Conservation (phyloP, 2,888 invertebrate species). For the Meiosimyza platycephala region DNA sequence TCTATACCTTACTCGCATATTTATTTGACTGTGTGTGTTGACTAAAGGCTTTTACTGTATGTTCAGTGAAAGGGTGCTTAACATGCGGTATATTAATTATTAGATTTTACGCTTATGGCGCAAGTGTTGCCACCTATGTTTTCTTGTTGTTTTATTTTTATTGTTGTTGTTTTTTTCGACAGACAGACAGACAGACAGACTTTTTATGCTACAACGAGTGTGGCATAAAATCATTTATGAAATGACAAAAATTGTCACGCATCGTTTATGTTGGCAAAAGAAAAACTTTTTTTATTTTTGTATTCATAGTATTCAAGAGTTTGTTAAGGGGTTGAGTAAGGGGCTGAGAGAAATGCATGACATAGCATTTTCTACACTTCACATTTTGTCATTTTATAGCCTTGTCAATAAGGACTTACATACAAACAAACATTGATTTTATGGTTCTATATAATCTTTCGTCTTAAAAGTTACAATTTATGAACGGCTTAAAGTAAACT, state of each 20-base stretch:
- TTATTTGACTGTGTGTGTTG: not conserved
- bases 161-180: not conserved
- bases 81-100: constrained; percentile 52
- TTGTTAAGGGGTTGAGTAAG: not conserved
- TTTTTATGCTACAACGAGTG: not conserved
- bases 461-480: no score
- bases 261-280: not conserved
- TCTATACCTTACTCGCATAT: not conserved
- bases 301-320: not conserved
- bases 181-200: no score
- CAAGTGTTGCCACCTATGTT: constrained; percentile 19
- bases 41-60: not conserved
- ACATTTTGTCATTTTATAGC: not conserved
- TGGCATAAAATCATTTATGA: constrained; percentile 32
- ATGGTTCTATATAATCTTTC: constrained; percentile 4
- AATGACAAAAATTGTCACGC: constrained; percentile 15
- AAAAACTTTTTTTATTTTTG: not conserved
- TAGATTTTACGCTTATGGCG: constrained; percentile 52
- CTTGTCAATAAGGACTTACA: no score
- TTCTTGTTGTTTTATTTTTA: not conserved
- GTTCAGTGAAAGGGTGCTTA: constrained; percentile 29
- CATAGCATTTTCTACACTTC: constrained; percentile 37
- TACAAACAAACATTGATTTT: constrained; percentile 19
- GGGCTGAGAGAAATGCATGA: constrained; percentile 54
- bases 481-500: not conserved